phyloP scores from a whole-genome alignment of 2,797 vertebrate species.

The Pipistrellus nathusii region DNA sequence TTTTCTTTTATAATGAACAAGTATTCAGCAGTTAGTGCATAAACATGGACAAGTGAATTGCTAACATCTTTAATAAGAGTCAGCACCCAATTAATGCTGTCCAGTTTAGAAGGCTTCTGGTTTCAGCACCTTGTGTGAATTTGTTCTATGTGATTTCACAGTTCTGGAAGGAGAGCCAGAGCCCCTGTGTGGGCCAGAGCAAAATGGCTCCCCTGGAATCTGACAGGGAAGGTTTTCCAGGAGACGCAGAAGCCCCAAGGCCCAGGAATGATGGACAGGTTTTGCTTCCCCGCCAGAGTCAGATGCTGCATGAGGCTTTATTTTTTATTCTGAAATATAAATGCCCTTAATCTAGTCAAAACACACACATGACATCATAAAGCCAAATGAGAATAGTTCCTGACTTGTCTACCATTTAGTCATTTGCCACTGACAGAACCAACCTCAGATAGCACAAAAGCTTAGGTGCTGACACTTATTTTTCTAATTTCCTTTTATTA shows the following conservation, averaged over 20 bases:
- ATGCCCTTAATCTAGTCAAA: neutral
- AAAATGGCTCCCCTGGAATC: neutral
- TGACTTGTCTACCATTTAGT: neutral
- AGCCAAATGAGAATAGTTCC: slow-evolving; percentile 8
- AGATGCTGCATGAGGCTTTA: neutral
- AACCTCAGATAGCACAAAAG: neutral
- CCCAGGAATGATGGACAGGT: neutral
- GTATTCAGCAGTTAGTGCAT: neutral
- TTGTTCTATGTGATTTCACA: neutral
- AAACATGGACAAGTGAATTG: slow-evolving; percentile 32
- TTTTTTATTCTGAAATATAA: slow-evolving; percentile 20
- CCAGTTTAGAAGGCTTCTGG: neutral
- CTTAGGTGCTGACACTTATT: neutral
- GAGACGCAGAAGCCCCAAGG: neutral
- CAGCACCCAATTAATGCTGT: neutral
- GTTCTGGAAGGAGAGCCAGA: neutral
- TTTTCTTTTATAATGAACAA: neutral
- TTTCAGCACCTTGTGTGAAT: neutral
- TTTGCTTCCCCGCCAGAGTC: neutral
- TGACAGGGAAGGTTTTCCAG: neutral
- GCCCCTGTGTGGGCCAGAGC: neutral
- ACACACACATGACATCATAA: neutral
- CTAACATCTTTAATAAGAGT: neutral
- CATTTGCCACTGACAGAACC: neutral
- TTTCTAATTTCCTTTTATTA: slow-evolving; percentile 45